These are phyloP conservation scores for Pionites leucogaster DNA, from an alignment of 2,113 vertebrate genomes.

Conservation along the genomic window DNA sequence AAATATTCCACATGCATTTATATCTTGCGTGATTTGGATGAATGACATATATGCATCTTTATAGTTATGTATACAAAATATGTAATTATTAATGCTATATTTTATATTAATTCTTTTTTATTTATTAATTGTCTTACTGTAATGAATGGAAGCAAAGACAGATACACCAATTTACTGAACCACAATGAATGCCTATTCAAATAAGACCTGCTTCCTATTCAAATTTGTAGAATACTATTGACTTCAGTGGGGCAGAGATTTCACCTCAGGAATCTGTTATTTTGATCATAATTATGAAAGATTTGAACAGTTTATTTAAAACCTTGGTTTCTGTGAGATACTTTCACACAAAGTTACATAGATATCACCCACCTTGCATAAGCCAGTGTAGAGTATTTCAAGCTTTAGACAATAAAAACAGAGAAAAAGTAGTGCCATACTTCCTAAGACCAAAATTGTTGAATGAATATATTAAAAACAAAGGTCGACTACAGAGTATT, in stretches of 20 bases:
- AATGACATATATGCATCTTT: not conserved
- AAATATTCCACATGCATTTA: not conserved
- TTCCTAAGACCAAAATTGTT: not conserved
- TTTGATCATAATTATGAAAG: not conserved
- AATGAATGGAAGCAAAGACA: not conserved
- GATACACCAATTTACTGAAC: not conserved
- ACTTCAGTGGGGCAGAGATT: not conserved
- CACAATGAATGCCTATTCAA: not conserved
- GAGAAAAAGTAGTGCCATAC: not conserved
- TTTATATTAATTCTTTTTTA: not conserved
- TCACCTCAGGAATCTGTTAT: not conserved
- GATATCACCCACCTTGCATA: not conserved
- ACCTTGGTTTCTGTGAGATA: not conserved
- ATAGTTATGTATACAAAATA: not conserved
- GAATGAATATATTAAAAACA: conserved; percentile 18
- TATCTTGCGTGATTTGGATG: not conserved
- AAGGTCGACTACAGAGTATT: not conserved
- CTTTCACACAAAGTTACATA: not conserved
- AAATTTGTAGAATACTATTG: not conserved
- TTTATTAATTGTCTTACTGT: not conserved
- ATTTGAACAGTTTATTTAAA: not conserved
- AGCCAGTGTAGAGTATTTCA: not conserved
- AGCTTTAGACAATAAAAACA: not conserved
- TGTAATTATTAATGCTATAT: not conserved
- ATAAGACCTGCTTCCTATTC: not conserved